Percentiles rank a stretch among this genome's conserved stretches.
phyloP scores from a whole-genome alignment of 2,888 invertebrate genomes.

The Phragmatobia fuliginosa region DNA sequence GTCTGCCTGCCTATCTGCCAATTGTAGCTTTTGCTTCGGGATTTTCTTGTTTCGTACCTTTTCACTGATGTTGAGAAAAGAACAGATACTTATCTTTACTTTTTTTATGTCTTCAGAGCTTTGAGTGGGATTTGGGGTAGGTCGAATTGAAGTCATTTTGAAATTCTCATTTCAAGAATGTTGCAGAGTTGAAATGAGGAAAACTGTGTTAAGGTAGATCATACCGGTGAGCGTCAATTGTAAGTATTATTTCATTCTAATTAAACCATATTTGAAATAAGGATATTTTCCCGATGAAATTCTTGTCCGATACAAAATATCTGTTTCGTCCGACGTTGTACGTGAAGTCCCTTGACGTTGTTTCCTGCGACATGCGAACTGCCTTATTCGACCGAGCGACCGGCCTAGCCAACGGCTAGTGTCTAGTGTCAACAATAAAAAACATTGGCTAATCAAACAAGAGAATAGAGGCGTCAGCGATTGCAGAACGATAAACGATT shows the following conservation, averaged over 20 bases:
- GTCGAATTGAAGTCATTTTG: neutral
- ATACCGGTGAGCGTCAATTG: neutral
- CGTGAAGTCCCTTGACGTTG: neutral
- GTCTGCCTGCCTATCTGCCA: slow-evolving; percentile 49
- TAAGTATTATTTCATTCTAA: neutral
- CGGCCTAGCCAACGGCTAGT: no score
- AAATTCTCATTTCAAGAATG: neutral
- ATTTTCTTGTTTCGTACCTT: slow-evolving; percentile 47
- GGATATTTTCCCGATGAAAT: neutral
- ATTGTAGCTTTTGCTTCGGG: slow-evolving; percentile 47
- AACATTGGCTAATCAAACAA: no score
- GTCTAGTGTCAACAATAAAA: no score
- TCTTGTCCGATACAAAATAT: neutral
- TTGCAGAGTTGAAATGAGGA: neutral
- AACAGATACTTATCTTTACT: slow-evolving; percentile 41
- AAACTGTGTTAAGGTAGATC: neutral
- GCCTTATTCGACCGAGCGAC: no score
- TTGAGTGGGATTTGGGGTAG: slow-evolving; percentile 9
- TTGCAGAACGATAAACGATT: no score
- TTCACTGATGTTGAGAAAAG: slow-evolving; percentile 33
- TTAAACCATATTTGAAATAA: neutral
- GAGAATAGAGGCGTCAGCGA: no score
- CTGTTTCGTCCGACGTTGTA: neutral
- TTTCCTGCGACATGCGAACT: no score
- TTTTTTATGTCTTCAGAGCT: slow-evolving; percentile 25